Evolutionary conservation across 2,797 vertebrate species (phyloP).

Genomic region (Neosalanx taihuensis): DNA sequence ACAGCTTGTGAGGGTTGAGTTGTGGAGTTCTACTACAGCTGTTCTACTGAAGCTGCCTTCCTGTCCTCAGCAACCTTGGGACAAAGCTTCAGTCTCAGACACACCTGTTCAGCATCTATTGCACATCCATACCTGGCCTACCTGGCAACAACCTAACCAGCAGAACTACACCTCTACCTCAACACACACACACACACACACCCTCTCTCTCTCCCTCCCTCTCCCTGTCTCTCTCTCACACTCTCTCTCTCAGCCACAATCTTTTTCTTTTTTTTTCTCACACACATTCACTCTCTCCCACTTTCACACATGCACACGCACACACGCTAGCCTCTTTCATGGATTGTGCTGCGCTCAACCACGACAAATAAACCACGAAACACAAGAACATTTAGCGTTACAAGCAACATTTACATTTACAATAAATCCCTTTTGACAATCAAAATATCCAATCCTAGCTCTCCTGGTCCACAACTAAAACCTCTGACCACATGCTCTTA

Average conservation of each 20-base stretch:
- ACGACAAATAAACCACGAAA: slow-evolving; percentile 3
- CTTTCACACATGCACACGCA: not conserved
- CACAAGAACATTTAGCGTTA: slow-evolving; percentile 9
- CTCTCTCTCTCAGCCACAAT: not conserved
- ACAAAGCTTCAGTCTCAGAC: slow-evolving; percentile 12
- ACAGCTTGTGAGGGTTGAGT: slow-evolving; percentile 21
- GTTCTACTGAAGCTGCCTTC: slow-evolving; percentile 34
- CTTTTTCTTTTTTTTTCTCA: not conserved
- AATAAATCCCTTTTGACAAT: slow-evolving; percentile 11
- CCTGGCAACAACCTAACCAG: slow-evolving; percentile 17
- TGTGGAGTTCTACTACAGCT: slow-evolving; percentile 44
- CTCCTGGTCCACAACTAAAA: not conserved
- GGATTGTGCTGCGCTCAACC: slow-evolving; percentile 2
- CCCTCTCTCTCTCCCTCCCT: not conserved
- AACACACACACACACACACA: slow-evolving; percentile 8
- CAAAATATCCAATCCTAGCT: not conserved
- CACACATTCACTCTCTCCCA: not conserved
- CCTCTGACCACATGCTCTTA: not conserved
- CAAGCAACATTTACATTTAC: not conserved
- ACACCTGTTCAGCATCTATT: slow-evolving; percentile 29
- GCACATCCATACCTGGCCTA: slow-evolving; percentile 28
- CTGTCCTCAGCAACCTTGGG: slow-evolving; percentile 11
- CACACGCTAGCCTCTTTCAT: not conserved
- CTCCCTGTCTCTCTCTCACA: not conserved
- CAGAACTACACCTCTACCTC: not conserved